These are phyloP conservation scores for Drosophila setosimentum DNA, from an alignment of 2,888 invertebrate species.

Conservation along the genomic window DNA sequence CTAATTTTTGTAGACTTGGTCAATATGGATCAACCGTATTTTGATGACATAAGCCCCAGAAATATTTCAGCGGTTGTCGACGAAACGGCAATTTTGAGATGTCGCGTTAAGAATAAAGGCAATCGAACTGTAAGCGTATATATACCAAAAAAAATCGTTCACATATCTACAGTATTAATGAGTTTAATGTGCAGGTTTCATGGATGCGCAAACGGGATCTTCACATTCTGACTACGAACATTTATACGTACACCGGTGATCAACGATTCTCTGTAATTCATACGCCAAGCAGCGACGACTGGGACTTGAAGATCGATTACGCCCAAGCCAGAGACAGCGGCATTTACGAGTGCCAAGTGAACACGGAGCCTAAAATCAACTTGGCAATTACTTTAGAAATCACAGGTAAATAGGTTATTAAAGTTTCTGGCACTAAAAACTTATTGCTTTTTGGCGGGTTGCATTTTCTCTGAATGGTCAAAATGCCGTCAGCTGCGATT, in stretches of 20 bases:
- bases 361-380: constrained; percentile 95
- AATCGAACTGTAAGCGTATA: constrained; percentile 91
- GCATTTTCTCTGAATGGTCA: neutral
- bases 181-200: constrained; percentile 75
- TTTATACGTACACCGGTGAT: constrained; percentile 95
- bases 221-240: constrained; percentile 93
- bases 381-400: constrained; percentile 91
- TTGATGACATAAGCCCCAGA: constrained; percentile 93
- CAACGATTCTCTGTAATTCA: constrained; percentile 94
- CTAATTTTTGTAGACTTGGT: constrained; percentile 46
- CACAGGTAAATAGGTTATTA: constrained; percentile 87
- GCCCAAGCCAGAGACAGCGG: constrained; percentile 94
- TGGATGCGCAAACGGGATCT: constrained; percentile 86
- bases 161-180: neutral
- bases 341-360: constrained; percentile 95
- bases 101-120: constrained; percentile 94
- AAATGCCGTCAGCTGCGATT: neutral
- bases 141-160: neutral
- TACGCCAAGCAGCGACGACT: constrained; percentile 93
- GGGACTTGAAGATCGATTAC: constrained; percentile 93
- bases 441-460: neutral
- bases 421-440: neutral
- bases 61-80: constrained; percentile 94
- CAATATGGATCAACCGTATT: constrained; percentile 89
- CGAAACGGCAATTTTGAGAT: constrained; percentile 91